Evolutionary conservation across 1,140 invertebrate genomes (phyloP), one percentile per base, ranked within the genome.

Genomic region (Drosophila pseudoananassae): DNA sequence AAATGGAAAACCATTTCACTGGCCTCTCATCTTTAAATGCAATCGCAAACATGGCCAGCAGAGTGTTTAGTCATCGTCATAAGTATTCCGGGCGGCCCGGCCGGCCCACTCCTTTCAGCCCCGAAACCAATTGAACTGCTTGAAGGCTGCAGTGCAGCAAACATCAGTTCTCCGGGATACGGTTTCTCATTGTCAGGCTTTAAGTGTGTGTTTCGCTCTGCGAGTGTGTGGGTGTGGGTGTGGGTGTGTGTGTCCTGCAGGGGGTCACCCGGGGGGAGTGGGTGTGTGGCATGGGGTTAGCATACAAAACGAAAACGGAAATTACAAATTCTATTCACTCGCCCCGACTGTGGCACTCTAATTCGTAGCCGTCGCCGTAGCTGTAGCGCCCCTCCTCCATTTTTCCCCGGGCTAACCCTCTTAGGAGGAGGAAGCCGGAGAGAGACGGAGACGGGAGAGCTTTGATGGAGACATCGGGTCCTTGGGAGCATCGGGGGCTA

Each of bases 241-340:
- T 46, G 23, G 3, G 23, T 25, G 27, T 10, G 31, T 29, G 27
- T 29, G 27, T 29, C 6, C 47, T 43, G 68, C 47, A 43, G 25
- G 31, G 31, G 33, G 33, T 12, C 31, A 8, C 9, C 3, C 33
- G 3, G 12, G 12, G 33, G 33, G 33, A 10, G 33, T 10, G 55
- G 23, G 23, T 15, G 38, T 49, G 10, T 27, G 27, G 52, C 1
- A 23, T 27, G 31, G 75, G 78, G 78, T 82, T 83, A 78, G 79
- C 79, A 82, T 83, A 83, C 76, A 85, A 87, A 85, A 78, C 69
- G 82, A 87, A 71, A 81, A 87, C 81, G 82, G 77, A 87, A 85
- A 87, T 85, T 85, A 87, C 81, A 85, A 85, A 78, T 85, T 85
- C 81, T 85, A 85, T 85, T 87, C 81, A 85, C 82, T 87, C 82